Percentiles rank a stretch among this genome's conserved stretches.
These are phyloP conservation scores for Muschampia plurimacula DNA, from an alignment of 2,888 invertebrate species.

Conservation along the genomic window DNA sequence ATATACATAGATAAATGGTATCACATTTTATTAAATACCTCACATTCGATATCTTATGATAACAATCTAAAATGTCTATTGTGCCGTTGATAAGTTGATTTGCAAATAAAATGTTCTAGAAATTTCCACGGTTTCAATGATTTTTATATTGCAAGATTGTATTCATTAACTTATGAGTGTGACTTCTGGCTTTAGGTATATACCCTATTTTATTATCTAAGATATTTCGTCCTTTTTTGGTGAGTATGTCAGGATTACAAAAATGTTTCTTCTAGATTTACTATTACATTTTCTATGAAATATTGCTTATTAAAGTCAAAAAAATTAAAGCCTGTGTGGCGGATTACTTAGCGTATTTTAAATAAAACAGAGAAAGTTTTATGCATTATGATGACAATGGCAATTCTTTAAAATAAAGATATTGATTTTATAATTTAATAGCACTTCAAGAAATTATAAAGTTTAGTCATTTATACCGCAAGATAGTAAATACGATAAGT, in stretches of 20 bases:
- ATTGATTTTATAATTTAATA: conserved; percentile 39
- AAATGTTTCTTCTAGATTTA: background rate
- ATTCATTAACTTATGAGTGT: background rate
- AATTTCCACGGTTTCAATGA: conserved; percentile 32
- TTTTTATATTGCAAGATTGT: background rate
- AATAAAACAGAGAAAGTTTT: background rate
- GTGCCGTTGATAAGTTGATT: conserved; percentile 44
- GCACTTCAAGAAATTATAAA: conserved; percentile 55
- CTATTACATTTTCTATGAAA: background rate
- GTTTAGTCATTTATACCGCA: conserved; percentile 56
- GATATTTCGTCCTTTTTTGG: background rate
- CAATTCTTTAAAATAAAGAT: too few relatives aligned
- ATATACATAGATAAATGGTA: background rate
- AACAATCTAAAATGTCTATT: conserved; percentile 28
- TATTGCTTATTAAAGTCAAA: background rate
- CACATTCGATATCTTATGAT: conserved; percentile 15
- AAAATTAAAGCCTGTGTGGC: too few relatives aligned
- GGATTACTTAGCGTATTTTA: background rate
- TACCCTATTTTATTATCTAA: background rate
- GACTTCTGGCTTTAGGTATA: background rate
- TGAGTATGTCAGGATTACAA: background rate
- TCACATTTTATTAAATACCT: too few relatives aligned
- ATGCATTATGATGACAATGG: background rate
- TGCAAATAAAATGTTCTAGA: conserved; percentile 44
- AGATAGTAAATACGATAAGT: conserved; percentile 58